A percentile compares a stretch with the other conserved stretches of the same genome.
Conservation (phyloP, 1,140 invertebrate species). For the Drosophila carrolli region DNA sequence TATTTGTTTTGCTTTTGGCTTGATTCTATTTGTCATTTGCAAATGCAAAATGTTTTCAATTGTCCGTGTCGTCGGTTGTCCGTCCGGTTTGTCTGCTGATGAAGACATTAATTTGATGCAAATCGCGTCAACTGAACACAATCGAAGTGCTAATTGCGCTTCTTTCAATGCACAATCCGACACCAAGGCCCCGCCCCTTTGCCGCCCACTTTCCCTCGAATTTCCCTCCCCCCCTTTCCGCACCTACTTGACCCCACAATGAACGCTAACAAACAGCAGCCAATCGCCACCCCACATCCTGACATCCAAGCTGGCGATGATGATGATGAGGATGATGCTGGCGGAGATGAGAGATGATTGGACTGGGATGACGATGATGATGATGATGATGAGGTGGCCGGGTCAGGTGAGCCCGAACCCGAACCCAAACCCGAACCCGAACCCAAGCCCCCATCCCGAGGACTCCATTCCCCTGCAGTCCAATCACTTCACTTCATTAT, state of each 20-base stretch:
- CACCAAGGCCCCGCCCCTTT: constrained; percentile 19
- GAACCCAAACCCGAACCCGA: no score
- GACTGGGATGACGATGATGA: not conserved
- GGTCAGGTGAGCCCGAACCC: constrained; percentile 28
- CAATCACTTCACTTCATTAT: constrained; percentile 66
- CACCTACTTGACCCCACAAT: constrained; percentile 19
- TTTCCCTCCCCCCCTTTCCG: not conserved
- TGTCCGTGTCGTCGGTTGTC: constrained; percentile 22
- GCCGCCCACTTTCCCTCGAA: not conserved
- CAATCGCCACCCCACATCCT: constrained; percentile 47
- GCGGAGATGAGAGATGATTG: constrained; percentile 2
- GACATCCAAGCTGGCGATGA: constrained; percentile 7
- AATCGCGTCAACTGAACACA: constrained; percentile 79
- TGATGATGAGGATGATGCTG: not conserved
- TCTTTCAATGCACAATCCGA: constrained; percentile 66
- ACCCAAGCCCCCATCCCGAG: not conserved
- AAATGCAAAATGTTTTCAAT: constrained; percentile 38
- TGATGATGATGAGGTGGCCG: constrained; percentile 24
- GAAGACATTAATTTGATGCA: constrained; percentile 83
- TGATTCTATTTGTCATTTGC: constrained; percentile 29
- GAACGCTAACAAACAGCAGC: constrained; percentile 63
- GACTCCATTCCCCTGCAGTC: constrained; percentile 23
- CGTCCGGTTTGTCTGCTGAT: constrained; percentile 65
- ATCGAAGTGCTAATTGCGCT: constrained; percentile 82
- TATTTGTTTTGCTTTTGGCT: constrained; percentile 10